Conservation (phyloP, 1,140 invertebrate species). For the Sipha flava region DNA sequence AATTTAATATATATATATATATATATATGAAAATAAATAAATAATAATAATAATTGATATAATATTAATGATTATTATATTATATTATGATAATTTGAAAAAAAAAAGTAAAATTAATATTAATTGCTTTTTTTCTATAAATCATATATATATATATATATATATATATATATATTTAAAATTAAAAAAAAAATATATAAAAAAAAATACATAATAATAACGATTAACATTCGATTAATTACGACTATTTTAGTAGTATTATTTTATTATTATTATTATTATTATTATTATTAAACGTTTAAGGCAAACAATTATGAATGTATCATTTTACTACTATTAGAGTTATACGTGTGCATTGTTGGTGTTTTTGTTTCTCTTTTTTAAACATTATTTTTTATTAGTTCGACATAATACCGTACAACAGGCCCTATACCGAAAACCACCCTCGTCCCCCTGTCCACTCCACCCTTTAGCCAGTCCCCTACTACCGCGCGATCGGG, state of each 20-base stretch:
- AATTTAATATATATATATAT: slow-evolving; percentile 33
- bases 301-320: slow-evolving; percentile 33
- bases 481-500: too few species aligned
- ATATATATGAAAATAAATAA: slow-evolving; percentile 41
- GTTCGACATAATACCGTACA: background rate
- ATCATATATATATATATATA: slow-evolving; percentile 26
- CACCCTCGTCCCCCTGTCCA: background rate
- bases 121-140: slow-evolving; percentile 37
- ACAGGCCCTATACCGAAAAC: background rate
- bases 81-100: background rate
- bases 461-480: too few species aligned
- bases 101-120: slow-evolving; percentile 41
- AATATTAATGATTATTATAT: background rate
- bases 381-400: background rate
- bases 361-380: slow-evolving; percentile 32
- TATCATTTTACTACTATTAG: slow-evolving; percentile 35
- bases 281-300: slow-evolving; percentile 26
- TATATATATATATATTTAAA: slow-evolving; percentile 19
- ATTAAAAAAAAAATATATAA: background rate
- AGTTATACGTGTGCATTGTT: slow-evolving; percentile 34
- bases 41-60: slow-evolving; percentile 36
- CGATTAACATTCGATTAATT: slow-evolving; percentile 17
- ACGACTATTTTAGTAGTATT: slow-evolving; percentile 31
- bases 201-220: background rate
- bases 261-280: slow-evolving; percentile 35